These are phyloP conservation scores for Drosophila gaucha DNA, from an alignment of 2,888 invertebrate species.

Conservation along the genomic window DNA sequence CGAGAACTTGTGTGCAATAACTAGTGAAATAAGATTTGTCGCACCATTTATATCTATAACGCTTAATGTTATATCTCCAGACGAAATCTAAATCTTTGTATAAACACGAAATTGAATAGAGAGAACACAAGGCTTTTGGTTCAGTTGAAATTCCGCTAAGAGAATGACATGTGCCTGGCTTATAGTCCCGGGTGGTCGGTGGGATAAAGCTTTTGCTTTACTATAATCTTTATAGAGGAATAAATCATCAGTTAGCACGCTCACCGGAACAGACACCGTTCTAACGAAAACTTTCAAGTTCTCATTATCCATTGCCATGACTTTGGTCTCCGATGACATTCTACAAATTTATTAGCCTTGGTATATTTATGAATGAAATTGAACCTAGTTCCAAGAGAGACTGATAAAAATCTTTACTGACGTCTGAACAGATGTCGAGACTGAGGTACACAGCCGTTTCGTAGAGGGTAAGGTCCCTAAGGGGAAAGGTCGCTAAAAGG, in stretches of 20 bases:
- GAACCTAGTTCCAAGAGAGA: too few relatives aligned
- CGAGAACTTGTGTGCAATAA: slow-evolving; percentile 22
- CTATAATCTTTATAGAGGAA: slow-evolving; percentile 21
- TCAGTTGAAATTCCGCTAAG: too few relatives aligned
- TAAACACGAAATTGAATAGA: slow-evolving; percentile 44
- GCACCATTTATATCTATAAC: slow-evolving; percentile 48
- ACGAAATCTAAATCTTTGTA: slow-evolving; percentile 60
- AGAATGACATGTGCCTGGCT: neutral
- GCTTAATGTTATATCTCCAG: neutral
- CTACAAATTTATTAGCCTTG: slow-evolving; percentile 15
- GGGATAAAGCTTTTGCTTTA: neutral
- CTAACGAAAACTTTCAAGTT: neutral
- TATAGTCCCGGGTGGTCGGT: slow-evolving; percentile 1
- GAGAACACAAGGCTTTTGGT: neutral
- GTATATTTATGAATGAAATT: neutral
- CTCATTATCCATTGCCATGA: neutral
- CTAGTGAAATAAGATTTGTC: slow-evolving; percentile 36
- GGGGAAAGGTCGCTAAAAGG: too few relatives aligned
- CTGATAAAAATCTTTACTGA: too few relatives aligned
- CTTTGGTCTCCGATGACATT: neutral
- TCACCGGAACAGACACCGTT: slow-evolving; percentile 20
- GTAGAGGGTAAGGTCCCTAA: too few relatives aligned
- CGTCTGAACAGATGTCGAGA: too few relatives aligned
- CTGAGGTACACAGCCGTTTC: too few relatives aligned
- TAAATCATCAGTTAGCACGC: slow-evolving; percentile 13